Base-by-base conservation (phyloP, 2,888 invertebrate genomes). In the Diadegma fenestrale region DNA sequence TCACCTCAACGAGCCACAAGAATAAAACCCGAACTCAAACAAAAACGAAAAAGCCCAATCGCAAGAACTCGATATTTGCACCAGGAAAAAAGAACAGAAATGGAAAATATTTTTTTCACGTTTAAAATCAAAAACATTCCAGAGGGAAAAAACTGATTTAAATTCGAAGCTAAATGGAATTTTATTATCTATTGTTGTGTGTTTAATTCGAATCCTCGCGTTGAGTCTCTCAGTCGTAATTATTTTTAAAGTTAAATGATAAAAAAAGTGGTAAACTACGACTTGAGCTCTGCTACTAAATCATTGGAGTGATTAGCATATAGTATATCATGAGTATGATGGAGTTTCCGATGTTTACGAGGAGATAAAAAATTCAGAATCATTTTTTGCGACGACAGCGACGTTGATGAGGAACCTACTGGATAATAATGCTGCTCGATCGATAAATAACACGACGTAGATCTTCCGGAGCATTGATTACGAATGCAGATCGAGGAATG, bases 401-500 rank as follows among this genome's bases (percentile, higher is more conserved):
- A 80, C n/a, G 41, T 64, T 51, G 48, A 72, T 37, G 66, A 72
- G 22, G 48, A 66, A 45, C 45, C 14, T 22, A 63, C 61, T 48
- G 37, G 33, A 37, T n/a, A 58, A 14, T 68, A 43, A 26, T 41
- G 37, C 3, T 41, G 58, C 22, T 6, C 26, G 22, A 58, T 61
- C 69, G 61, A 83, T 54, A 43, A 61, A 79, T 72, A 26, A 69
- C 43, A 41, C 69, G 69, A 61, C 77, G 76, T 86, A 87, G 82
- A 90, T 89, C 89, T 88, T 90, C 89, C 88, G 81, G 82, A 33
- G 51, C 88, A 89, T 90, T 88, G 89, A 90, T 90, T 90, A 88
- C 82, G 86, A 58, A 87, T 85, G 79, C 87, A 78, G 33, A 88
- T 89, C 87, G 88, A 89, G 88, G 88, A 85, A 89, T 89, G 88